Base-by-base conservation (phyloP, 2,888 invertebrate genomes). In the Steinernema carpocapsae region DNA sequence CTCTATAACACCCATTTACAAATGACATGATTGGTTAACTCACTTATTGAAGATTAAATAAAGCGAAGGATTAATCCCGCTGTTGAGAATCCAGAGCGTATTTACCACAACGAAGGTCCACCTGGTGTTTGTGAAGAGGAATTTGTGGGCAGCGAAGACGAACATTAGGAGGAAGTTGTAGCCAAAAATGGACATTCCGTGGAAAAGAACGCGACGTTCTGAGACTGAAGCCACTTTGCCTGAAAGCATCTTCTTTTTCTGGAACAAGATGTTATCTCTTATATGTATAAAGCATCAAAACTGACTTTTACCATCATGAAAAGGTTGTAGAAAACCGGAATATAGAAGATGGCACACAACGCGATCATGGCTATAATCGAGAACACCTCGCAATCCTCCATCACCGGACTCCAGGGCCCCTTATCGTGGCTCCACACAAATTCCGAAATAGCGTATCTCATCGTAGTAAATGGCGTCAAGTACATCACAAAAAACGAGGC, bases 261-360 rank as follows among this genome's bases (percentile, higher is more conserved):
- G 52, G 12, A 52, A 52, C 37, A 10, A 10, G 10, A 10, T n/a
- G n/a, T n/a, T n/a, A n/a, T n/a, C n/a, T n/a, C n/a, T n/a, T n/a
- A n/a, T n/a, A n/a, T n/a, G n/a, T n/a, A n/a, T n/a, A n/a, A n/a
- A n/a, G n/a, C n/a, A n/a, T n/a, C n/a, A n/a, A n/a, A 24, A 52
- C 52, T 52, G 24, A 52, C 52, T 52, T 52, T 52, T 52, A 52
- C 52, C 52, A 52, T 52, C 52, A 52, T 52, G 12, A 52, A 12
- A 10, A 52, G 52, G 19, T 52, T 52, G 52, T 52, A 52, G 52
- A 52, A 52, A 6, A 52, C 52, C 19, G 52, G 52, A 24, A 52
- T 12, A 24, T 52, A 52, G 52, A n/a, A 52, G 24, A 52, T 22
- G 52, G 52, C 52, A 12, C 52, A 52, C 22, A 52, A 10, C 19